Evolutionary conservation across 2,888 invertebrate genomes (phyloP).

Genomic region (Mythimna lalbum): DNA sequence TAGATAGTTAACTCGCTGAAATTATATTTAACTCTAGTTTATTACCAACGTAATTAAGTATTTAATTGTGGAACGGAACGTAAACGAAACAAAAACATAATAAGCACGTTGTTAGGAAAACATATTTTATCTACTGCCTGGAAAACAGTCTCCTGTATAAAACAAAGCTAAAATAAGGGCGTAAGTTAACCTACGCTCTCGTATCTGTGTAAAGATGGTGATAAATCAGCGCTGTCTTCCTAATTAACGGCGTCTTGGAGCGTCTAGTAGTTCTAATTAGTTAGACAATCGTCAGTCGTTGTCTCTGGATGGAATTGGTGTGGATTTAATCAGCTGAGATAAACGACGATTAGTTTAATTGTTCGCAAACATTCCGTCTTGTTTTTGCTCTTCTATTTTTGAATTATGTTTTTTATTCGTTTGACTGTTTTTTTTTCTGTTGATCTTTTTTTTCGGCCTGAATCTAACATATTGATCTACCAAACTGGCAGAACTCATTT

Average conservation of each 20-base stretch:
- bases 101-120: background rate
- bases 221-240: constrained; percentile 61
- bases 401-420: background rate
- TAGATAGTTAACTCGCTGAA: background rate
- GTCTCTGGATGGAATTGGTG: constrained; percentile 56
- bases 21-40: background rate
- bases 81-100: background rate
- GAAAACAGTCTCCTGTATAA: constrained; percentile 12
- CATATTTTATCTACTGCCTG: constrained; percentile 28
- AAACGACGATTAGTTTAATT: constrained; percentile 42
- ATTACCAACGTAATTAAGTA: no score
- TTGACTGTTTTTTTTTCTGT: background rate
- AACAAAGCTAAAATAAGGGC: constrained; percentile 18
- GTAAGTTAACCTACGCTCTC: constrained; percentile 29
- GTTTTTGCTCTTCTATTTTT: constrained; percentile 8
- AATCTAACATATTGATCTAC: no score
- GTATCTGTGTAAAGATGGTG: constrained; percentile 44
- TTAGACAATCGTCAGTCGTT: constrained; percentile 61
- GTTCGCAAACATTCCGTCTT: constrained; percentile 22
- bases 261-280: constrained; percentile 64
- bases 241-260: constrained; percentile 61
- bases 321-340: constrained; percentile 53
- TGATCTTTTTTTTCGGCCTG: background rate
- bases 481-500: no score
- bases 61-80: no score